Percentiles rank a stretch among this genome's conserved stretches.
phyloP scores from a whole-genome alignment of 2,888 invertebrate species.

The Scaptomyza flava region DNA sequence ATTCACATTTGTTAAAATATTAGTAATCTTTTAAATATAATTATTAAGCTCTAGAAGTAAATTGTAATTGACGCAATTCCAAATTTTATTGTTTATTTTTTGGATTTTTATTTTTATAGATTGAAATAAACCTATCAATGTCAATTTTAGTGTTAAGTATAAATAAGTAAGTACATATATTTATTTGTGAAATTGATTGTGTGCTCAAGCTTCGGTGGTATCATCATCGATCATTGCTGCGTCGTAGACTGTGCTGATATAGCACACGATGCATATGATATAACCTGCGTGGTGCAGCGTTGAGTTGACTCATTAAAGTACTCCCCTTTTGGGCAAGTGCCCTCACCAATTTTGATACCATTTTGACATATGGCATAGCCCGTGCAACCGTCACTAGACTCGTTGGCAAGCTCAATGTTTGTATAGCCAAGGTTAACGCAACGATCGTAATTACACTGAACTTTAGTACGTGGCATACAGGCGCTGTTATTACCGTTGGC shows the following conservation, averaged over 20 bases:
- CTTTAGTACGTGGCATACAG: constrained; percentile 69
- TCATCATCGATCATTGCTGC: constrained; percentile 42
- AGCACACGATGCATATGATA: constrained; percentile 73
- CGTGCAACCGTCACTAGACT: constrained; percentile 71
- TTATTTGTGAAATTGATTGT: constrained; percentile 12
- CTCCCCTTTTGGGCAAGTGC: constrained; percentile 67
- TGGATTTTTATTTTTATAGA: neutral
- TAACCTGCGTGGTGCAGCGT: constrained; percentile 61
- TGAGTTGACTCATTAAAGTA: constrained; percentile 79
- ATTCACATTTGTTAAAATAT: neutral
- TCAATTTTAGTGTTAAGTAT: neutral
- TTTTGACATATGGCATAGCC: constrained; percentile 78
- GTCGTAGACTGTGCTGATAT: constrained; percentile 36
- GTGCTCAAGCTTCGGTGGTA: constrained; percentile 9
- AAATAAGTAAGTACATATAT: constrained; percentile 9
- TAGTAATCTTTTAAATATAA: too few relatives aligned
- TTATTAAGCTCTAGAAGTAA: neutral
- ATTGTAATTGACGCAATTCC: neutral
- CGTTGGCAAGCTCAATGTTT: constrained; percentile 75
- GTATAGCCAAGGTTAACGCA: constrained; percentile 70
- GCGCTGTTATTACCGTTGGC: constrained; percentile 60
- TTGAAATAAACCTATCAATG: constrained; percentile 9
- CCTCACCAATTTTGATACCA: constrained; percentile 68
- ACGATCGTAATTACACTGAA: constrained; percentile 70
- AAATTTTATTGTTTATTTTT: neutral